Percentiles rank a stretch among this genome's conserved stretches.
Conservation (phyloP, 2,888 invertebrate species). For the Craniophora ligustri region DNA sequence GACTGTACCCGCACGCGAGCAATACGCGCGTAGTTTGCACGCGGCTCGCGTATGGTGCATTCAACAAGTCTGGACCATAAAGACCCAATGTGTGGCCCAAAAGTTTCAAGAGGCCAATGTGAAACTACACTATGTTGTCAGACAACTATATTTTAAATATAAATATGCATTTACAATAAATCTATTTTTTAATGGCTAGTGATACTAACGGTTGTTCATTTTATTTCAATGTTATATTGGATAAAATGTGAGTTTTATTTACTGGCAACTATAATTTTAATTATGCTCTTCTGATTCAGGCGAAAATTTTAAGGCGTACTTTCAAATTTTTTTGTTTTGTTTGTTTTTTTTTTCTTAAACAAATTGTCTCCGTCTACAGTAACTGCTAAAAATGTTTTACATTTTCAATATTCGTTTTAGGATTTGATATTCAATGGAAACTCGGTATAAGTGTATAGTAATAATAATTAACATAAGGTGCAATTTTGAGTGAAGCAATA, state of each 20-base stretch:
- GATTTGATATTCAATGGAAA: constrained; percentile 65
- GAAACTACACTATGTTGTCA: constrained; percentile 50
- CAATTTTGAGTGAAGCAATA: constrained; percentile 33
- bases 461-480: constrained; percentile 33
- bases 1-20: too few species aligned
- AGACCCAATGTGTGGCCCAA: too few species aligned
- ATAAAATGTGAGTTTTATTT: constrained; percentile 9
- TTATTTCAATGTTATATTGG: constrained; percentile 20
- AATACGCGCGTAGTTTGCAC: too few species aligned
- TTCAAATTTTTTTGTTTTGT: too few species aligned
- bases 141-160: constrained; percentile 45
- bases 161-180: constrained; percentile 50
- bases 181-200: constrained; percentile 47
- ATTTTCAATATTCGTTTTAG: constrained; percentile 51
- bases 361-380: too few species aligned
- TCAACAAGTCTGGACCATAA: too few species aligned
- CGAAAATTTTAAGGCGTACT: too few species aligned
- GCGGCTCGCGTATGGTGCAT: too few species aligned
- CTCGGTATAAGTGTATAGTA: constrained; percentile 59
- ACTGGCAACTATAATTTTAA: constrained; percentile 3
- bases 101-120: constrained; percentile 60
- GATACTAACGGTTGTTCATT: constrained; percentile 31
- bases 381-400: too few species aligned
- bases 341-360: too few species aligned
- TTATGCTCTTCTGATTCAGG: background rate